Conservation (phyloP, 2,797 vertebrate species). For the Mycteria americana region DNA sequence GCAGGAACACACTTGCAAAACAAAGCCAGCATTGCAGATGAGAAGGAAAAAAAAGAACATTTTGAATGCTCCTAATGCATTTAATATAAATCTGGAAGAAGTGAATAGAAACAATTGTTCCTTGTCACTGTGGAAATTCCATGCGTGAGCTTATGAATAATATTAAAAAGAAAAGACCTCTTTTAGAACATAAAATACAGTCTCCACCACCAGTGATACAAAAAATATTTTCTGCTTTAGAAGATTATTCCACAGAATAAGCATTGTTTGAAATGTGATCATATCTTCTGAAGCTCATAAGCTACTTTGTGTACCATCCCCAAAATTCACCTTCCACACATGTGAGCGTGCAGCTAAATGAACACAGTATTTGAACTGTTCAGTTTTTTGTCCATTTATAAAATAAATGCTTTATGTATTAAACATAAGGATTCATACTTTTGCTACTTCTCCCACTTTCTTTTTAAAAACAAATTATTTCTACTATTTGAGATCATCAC, state of each 20-base stretch:
- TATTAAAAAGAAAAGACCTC: neutral
- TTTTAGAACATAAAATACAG: neutral
- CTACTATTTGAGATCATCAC: neutral
- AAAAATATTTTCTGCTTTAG: neutral
- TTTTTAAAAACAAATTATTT: neutral
- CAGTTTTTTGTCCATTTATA: neutral
- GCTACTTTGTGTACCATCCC: neutral
- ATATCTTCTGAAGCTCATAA: neutral
- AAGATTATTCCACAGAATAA: neutral
- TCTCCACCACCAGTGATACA: neutral
- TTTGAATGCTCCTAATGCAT: neutral
- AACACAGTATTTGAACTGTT: neutral
- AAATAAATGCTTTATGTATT: neutral
- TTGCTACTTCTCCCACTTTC: neutral
- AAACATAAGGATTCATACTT: neutral
- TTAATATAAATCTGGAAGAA: neutral
- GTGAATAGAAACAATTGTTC: neutral
- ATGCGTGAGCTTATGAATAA: neutral
- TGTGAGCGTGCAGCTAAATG: neutral
- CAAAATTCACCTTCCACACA: neutral
- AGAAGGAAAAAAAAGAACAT: neutral
- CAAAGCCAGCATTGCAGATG: neutral
- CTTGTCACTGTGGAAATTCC: neutral
- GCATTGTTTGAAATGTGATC: neutral
- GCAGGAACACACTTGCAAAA: neutral